Evolutionary conservation across 2,797 vertebrate species (phyloP), one percentile per base, ranked within the genome.

Genomic region (Sarcoramphus papa): DNA sequence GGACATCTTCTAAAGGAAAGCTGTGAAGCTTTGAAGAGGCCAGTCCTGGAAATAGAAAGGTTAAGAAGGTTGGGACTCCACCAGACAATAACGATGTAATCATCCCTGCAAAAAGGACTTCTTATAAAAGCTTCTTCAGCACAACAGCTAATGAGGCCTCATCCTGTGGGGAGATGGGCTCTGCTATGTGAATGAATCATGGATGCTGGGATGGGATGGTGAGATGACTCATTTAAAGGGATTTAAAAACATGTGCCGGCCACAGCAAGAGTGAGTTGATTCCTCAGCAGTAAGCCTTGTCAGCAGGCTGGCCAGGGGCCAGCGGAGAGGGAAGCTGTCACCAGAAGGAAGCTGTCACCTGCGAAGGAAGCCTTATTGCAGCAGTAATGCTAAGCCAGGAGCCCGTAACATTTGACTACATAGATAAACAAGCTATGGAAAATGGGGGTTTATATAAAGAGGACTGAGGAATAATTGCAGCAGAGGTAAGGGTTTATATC

Each of bases 101-200:
- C 21, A 60, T 1, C 51, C 28, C 25, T 45, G 24, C 20, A 31
- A 22, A 41, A 51, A 30, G 37, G 12, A 40, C 50, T 51, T 9
- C 20, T 22, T 18, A 4, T 3, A 22, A 85, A 56, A 40, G 4
- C 31, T 67, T 57, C 50, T 68, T 10, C 53, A 47, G 33, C 33
- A 10, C 31, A 40, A 19, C 0, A 0, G 25, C 7, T 6, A 47
- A 12, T 0, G 30, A 70, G 65, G 13, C 12, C 51, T 67, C 56
- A 35, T 41, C 48, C 70, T 45, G 33, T 0, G 0, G 6, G 13
- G 40, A 33, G 13, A 5, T 2, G 19, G 48, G 50, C 41, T 45
- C n/a, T n/a, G 65, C 41, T 33, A 2, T 3, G 24, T 3, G 47
- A 51, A 9, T 10, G 63, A 60, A 40, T 30, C 23, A 3, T 2